Conservation (phyloP, 2,113 vertebrate species). For the Xiphophorus maculatus region DNA sequence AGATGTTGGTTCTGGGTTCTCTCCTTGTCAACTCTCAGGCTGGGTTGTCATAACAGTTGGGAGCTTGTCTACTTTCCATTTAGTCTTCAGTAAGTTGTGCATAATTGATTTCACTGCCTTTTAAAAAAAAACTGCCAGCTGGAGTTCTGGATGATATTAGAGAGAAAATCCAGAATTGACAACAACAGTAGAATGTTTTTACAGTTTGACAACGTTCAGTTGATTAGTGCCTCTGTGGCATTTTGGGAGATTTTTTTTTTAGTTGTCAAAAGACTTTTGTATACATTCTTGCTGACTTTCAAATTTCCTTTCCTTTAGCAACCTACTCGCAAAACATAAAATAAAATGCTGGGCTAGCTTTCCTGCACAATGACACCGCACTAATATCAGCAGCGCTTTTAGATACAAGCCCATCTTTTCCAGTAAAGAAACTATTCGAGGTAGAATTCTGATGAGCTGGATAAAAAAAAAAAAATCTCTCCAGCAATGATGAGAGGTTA, state of each 20-base stretch:
- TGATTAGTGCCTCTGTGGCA: neutral
- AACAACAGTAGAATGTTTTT: neutral
- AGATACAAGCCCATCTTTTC: slow-evolving; percentile 26
- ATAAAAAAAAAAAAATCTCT: slow-evolving; percentile 30
- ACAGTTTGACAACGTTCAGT: neutral
- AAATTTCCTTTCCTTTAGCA: slow-evolving; percentile 36
- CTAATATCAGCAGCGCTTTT: slow-evolving; percentile 39
- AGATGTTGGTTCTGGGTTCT: neutral
- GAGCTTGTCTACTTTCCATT: neutral
- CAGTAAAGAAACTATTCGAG: slow-evolving; percentile 34
- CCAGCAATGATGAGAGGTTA: slow-evolving; percentile 24
- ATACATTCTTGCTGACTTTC: slow-evolving; percentile 55
- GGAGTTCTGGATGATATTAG: neutral
- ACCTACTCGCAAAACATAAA: slow-evolving; percentile 24
- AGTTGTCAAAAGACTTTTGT: slow-evolving; percentile 4
- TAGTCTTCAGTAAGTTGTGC: neutral
- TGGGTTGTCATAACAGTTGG: neutral
- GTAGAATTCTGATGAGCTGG: slow-evolving; percentile 54
- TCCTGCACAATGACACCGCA: slow-evolving; percentile 46
- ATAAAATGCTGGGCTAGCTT: slow-evolving; percentile 48
- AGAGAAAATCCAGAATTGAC: neutral
- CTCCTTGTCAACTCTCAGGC: neutral
- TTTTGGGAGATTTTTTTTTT: slow-evolving; percentile 13
- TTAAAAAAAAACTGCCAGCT: neutral
- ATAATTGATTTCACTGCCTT: neutral